These are phyloP conservation scores for Harpegnathos saltator DNA, from an alignment of 1,140 invertebrate species.

Conservation along the genomic window DNA sequence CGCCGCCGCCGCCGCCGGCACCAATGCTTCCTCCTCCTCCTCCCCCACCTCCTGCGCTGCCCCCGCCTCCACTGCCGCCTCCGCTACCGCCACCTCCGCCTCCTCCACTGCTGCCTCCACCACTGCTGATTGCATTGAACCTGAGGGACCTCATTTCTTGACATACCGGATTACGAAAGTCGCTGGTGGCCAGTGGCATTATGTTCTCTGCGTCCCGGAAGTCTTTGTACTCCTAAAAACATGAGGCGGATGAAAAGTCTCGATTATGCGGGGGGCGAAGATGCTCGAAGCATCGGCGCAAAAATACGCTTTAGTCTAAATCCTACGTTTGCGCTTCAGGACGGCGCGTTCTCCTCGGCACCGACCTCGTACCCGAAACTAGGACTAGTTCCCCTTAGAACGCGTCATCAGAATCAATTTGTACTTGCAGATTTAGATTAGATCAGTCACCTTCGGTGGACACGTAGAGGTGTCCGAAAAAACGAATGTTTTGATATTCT, in stretches of 20 bases:
- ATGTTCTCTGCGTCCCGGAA: conserved; percentile 94
- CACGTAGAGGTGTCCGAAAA: too few relatives aligned
- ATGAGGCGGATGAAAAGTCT: conserved; percentile 60
- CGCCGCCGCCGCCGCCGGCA: conserved; percentile 12
- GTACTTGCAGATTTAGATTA: too few relatives aligned
- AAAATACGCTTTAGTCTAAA: conserved; percentile 5
- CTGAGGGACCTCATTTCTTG: conserved; percentile 91
- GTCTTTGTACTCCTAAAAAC: conserved; percentile 93
- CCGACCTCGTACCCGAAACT: not conserved
- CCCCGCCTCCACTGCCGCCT: not conserved
- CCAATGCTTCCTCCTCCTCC: not conserved
- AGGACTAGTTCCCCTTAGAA: too few relatives aligned
- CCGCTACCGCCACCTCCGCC: not conserved
- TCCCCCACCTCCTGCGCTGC: not conserved
- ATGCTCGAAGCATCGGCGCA: not conserved
- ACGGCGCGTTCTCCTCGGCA: not conserved
- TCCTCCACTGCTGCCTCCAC: not conserved
- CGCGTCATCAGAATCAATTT: too few relatives aligned
- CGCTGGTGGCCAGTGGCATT: conserved; percentile 93
- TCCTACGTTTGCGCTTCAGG: conserved; percentile 8
- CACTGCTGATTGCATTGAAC: conserved; percentile 11
- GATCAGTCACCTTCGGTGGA: not conserved
- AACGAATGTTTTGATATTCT: too few relatives aligned
- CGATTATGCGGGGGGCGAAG: conserved; percentile 29
- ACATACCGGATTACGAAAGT: conserved; percentile 92